A percentile compares a stretch with the other conserved stretches of the same genome.
Conservation (phyloP, 2,797 vertebrate genomes). For the Amblyraja radiata region DNA sequence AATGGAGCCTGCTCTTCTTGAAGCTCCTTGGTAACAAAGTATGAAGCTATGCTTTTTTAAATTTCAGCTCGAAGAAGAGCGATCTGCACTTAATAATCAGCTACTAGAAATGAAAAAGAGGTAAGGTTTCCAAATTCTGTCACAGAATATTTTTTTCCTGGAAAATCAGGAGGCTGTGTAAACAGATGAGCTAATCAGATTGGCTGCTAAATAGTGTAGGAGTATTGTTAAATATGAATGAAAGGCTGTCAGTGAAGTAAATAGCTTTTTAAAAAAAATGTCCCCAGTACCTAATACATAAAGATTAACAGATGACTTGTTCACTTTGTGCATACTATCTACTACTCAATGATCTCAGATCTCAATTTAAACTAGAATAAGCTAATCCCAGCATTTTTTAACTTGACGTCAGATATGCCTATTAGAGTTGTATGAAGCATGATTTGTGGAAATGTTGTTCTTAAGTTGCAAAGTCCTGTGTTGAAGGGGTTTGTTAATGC, state of each 20-base stretch:
- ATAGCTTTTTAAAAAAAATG: background rate
- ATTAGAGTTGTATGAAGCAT: background rate
- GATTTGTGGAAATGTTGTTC: background rate
- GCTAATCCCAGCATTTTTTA: background rate
- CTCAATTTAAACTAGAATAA: background rate
- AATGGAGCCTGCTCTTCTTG: background rate
- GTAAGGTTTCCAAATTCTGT: conserved; percentile 54
- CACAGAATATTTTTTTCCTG: background rate
- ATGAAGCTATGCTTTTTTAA: conserved; percentile 41
- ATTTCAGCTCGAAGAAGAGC: conserved; percentile 77
- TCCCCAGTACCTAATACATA: background rate
- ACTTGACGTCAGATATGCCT: background rate
- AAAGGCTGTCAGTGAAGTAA: background rate
- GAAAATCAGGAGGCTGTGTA: background rate
- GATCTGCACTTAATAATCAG: conserved; percentile 78
- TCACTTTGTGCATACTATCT: background rate
- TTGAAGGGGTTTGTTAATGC: background rate
- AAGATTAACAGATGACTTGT: background rate
- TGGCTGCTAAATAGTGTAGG: background rate
- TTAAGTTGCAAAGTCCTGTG: background rate
- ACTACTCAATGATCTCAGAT: background rate
- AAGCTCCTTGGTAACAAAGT: background rate
- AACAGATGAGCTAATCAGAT: background rate
- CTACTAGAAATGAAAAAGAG: conserved; percentile 85
- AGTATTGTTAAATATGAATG: background rate